Percentiles rank a stretch among this genome's conserved stretches.
These are phyloP conservation scores for Panzeria rudis DNA, from an alignment of 2,888 invertebrate species.

Conservation along the genomic window DNA sequence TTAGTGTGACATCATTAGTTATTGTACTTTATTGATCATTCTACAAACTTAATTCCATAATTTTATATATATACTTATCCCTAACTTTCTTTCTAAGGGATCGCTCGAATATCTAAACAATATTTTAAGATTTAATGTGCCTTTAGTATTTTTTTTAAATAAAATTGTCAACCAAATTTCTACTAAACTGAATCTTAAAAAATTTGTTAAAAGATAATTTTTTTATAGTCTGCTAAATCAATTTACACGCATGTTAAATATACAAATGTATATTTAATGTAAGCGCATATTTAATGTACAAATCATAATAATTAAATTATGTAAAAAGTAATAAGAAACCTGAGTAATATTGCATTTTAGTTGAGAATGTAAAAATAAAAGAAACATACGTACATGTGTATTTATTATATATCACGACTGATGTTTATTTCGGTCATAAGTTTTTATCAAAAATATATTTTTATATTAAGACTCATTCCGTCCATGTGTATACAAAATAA, in stretches of 20 bases:
- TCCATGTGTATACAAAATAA: slow-evolving; percentile 58
- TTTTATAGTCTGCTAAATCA: slow-evolving; percentile 10
- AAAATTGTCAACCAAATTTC: background rate
- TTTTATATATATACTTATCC: background rate
- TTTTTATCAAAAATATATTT: slow-evolving; percentile 53
- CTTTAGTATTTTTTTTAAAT: slow-evolving; percentile 32
- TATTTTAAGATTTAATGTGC: slow-evolving; percentile 28
- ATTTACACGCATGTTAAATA: slow-evolving; percentile 42
- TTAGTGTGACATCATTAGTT: slow-evolving; percentile 20
- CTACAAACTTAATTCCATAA: slow-evolving; percentile 24
- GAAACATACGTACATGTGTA: slow-evolving; percentile 2
- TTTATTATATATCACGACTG: slow-evolving; percentile 49
- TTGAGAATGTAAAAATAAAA: slow-evolving; percentile 39
- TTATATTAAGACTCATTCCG: slow-evolving; percentile 54
- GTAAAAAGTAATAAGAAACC: slow-evolving; percentile 45
- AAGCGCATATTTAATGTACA: slow-evolving; percentile 59
- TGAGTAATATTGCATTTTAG: slow-evolving; percentile 61
- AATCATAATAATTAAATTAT: slow-evolving; percentile 53
- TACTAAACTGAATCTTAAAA: background rate
- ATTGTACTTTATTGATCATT: slow-evolving; percentile 12
- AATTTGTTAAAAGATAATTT: background rate
- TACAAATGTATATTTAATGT: too few species aligned
- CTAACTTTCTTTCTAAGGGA: background rate
- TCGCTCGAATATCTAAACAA: slow-evolving; percentile 14
- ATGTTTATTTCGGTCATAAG: slow-evolving; percentile 48